These are phyloP conservation scores for Epinotia ramella DNA, from an alignment of 2,888 invertebrate genomes.

Conservation along the genomic window DNA sequence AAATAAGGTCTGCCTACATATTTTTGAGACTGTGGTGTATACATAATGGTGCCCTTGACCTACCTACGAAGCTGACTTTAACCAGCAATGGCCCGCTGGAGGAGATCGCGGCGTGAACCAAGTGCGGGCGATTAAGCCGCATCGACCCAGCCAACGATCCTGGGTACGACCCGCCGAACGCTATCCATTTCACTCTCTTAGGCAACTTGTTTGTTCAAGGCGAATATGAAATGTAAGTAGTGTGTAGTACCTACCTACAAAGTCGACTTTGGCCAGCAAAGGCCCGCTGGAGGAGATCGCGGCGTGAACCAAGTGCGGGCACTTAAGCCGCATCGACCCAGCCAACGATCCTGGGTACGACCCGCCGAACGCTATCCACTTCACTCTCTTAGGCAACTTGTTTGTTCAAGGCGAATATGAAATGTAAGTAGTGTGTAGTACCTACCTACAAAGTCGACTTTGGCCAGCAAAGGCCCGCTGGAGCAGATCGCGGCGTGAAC, in stretches of 20 bases:
- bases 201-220: background rate
- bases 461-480: slow-evolving; percentile 94
- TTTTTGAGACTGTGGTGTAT: too few relatives aligned
- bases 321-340: slow-evolving; percentile 95
- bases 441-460: slow-evolving; percentile 93
- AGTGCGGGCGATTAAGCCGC: slow-evolving; percentile 91
- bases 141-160: slow-evolving; percentile 97
- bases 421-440: slow-evolving; percentile 40
- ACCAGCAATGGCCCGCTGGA: slow-evolving; percentile 96
- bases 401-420: background rate
- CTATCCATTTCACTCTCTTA: slow-evolving; percentile 74
- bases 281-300: slow-evolving; percentile 97
- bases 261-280: slow-evolving; percentile 93
- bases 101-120: slow-evolving; percentile 94
- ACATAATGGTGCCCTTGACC: slow-evolving; percentile 39
- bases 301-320: slow-evolving; percentile 91
- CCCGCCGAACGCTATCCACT: slow-evolving; percentile 93
- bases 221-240: background rate
- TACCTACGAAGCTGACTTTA: slow-evolving; percentile 93
- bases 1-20: too few relatives aligned
- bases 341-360: slow-evolving; percentile 97
- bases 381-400: too few relatives aligned
- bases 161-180: slow-evolving; percentile 98
- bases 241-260: slow-evolving; percentile 86
- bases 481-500: slow-evolving; percentile 94